These are phyloP conservation scores for Epizoanthus scotinus DNA, from an alignment of 92 coral and sea anemone genomes.

Conservation along the genomic window DNA sequence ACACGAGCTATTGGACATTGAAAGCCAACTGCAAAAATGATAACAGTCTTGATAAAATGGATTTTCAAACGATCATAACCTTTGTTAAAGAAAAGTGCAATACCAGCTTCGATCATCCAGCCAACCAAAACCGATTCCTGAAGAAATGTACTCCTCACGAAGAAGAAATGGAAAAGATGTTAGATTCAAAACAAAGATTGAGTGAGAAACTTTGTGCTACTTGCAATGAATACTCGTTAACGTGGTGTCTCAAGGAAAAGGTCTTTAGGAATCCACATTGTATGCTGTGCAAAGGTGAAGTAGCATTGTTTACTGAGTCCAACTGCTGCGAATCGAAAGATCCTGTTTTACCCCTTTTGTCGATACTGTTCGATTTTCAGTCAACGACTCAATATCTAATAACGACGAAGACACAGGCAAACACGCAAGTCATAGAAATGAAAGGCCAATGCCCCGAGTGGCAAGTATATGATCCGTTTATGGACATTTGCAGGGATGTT, in stretches of 20 bases:
- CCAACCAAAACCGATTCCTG: conserved; percentile 5
- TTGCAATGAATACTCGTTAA: conserved; percentile 15
- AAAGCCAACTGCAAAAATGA: conserved; percentile 4
- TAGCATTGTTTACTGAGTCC: neutral
- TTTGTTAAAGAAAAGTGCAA: conserved; percentile 25
- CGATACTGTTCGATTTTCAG: conserved; percentile 29
- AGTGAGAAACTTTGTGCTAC: conserved; percentile 3
- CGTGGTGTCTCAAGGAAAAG: conserved; percentile 16
- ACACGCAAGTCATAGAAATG: neutral
- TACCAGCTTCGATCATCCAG: conserved; percentile 1
- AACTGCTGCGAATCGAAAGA: neutral
- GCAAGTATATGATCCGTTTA: conserved; percentile 25
- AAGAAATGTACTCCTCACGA: conserved; percentile 22
- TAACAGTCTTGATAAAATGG: neutral
- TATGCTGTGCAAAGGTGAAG: conserved; percentile 27
- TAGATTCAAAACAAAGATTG: neutral
- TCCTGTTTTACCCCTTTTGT: conserved; percentile 7
- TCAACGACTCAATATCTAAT: conserved; percentile 29
- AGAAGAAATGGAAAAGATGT: neutral
- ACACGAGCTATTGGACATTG: conserved; percentile 11
- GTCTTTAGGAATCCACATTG: conserved; percentile 38
- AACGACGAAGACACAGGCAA: neutral
- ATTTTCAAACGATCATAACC: neutral
- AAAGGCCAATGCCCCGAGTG: neutral
- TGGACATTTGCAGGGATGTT: neutral